Evolutionary conservation across 2,888 invertebrate genomes (phyloP).

Genomic region (Drosophila vallismaia): DNA sequence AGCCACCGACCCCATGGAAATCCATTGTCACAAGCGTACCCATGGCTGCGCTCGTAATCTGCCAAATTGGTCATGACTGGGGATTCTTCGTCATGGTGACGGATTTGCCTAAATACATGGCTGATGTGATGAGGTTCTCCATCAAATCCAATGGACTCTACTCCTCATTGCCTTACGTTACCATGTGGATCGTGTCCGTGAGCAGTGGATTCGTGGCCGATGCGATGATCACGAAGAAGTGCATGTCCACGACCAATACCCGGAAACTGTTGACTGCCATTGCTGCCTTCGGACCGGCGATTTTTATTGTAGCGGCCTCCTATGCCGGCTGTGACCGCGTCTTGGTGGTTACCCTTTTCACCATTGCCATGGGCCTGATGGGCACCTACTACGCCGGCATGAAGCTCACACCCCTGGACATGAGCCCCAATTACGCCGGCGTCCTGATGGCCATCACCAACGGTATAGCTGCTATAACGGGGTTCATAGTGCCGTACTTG

Average conservation of each 20-base stretch:
- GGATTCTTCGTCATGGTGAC: constrained; percentile 87
- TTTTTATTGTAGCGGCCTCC: constrained; percentile 87
- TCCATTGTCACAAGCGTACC: constrained; percentile 87
- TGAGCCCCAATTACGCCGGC: constrained; percentile 87
- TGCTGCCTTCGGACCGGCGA: constrained; percentile 86
- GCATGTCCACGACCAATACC: constrained; percentile 49
- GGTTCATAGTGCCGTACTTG: constrained; percentile 87
- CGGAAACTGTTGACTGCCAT: constrained; percentile 6
- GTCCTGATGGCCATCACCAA: constrained; percentile 85
- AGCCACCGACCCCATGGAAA: constrained; percentile 88
- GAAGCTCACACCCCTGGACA: constrained; percentile 87
- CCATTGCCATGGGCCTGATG: constrained; percentile 88
- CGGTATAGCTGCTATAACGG: constrained; percentile 24
- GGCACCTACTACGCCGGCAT: constrained; percentile 88
- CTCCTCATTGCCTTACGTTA: constrained; percentile 86
- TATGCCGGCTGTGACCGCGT: constrained; percentile 87
- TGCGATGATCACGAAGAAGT: constrained; percentile 86
- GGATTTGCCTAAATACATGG: constrained; percentile 87
- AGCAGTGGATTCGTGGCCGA: constrained; percentile 88
- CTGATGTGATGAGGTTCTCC: constrained; percentile 85
- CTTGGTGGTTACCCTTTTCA: constrained; percentile 86
- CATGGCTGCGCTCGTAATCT: constrained; percentile 88
- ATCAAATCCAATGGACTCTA: constrained; percentile 85
- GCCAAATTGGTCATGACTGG: constrained; percentile 88
- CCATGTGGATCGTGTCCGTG: constrained; percentile 86